Evolutionary conservation across 2,888 invertebrate species (phyloP).

Genomic region (Conchocele bisecta): DNA sequence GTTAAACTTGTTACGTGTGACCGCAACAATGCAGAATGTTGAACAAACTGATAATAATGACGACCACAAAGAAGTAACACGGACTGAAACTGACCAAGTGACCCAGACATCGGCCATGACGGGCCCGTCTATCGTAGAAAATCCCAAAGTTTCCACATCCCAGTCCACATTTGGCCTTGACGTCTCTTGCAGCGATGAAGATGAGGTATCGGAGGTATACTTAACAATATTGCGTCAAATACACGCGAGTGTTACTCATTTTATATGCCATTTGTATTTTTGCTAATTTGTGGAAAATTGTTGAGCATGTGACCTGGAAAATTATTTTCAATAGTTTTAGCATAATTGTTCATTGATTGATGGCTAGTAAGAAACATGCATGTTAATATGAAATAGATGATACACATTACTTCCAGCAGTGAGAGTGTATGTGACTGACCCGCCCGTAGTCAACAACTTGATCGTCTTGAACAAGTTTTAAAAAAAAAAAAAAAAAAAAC

Average conservation of each 20-base stretch:
- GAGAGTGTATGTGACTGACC: too few species aligned
- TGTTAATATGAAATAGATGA: too few species aligned
- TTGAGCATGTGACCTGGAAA: conserved; percentile 39
- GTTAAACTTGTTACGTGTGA: conserved; percentile 36
- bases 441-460: too few species aligned
- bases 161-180: conserved; percentile 91
- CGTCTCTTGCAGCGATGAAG: conserved; percentile 97
- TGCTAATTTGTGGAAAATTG: background rate
- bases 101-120: conserved; percentile 69
- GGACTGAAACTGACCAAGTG: conserved; percentile 76
- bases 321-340: conserved; percentile 1
- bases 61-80: conserved; percentile 70
- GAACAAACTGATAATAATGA: conserved; percentile 78
- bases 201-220: conserved; percentile 97
- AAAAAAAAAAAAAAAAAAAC: too few species aligned
- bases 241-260: too few species aligned
- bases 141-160: conserved; percentile 61
- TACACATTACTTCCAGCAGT: too few species aligned
- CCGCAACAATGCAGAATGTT: conserved; percentile 92
- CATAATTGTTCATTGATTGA: background rate
- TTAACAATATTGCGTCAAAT: background rate
- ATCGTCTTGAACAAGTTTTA: too few species aligned
- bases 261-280: background rate
- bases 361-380: too few species aligned
- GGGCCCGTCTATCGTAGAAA: conserved; percentile 61